Percentiles rank a stretch among this genome's conserved stretches.
These are phyloP conservation scores for Danio albolineatus DNA, from an alignment of 2,797 vertebrate genomes.

Conservation along the genomic window DNA sequence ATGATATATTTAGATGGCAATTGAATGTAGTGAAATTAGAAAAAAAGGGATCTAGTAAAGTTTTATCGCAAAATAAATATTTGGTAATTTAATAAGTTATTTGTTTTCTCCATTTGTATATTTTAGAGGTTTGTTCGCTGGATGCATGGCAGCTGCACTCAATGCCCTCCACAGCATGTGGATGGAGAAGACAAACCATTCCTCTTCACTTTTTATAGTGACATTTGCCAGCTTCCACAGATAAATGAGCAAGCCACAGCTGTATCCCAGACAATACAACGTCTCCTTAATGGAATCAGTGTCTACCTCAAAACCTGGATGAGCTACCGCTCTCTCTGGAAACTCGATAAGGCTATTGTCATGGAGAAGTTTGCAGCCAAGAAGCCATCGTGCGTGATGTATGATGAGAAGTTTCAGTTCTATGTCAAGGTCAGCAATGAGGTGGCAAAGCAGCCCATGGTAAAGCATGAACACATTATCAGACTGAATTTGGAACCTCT, in stretches of 20 bases:
- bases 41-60: not conserved
- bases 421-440: slow-evolving; percentile 79
- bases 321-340: slow-evolving; percentile 88
- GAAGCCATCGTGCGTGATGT: slow-evolving; percentile 83
- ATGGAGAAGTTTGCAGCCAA: slow-evolving; percentile 87
- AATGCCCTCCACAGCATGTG: slow-evolving; percentile 85
- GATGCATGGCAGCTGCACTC: slow-evolving; percentile 91
- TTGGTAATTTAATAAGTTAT: not conserved
- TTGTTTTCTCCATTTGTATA: slow-evolving; percentile 6
- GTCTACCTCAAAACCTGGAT: slow-evolving; percentile 86
- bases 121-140: slow-evolving; percentile 89
- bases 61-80: not conserved
- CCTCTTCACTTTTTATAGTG: slow-evolving; percentile 85
- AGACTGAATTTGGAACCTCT: slow-evolving; percentile 85
- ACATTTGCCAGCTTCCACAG: slow-evolving; percentile 82
- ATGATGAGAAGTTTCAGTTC: slow-evolving; percentile 90
- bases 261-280: slow-evolving; percentile 84
- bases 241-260: slow-evolving; percentile 80
- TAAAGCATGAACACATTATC: slow-evolving; percentile 83
- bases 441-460: slow-evolving; percentile 76
- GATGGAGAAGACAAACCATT: slow-evolving; percentile 78
- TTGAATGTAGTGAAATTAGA: not conserved
- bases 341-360: slow-evolving; percentile 82
- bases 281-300: slow-evolving; percentile 78
- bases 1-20: not conserved